phyloP scores from a whole-genome alignment of 64 coral and sea anemone genomes.

The Actinia equina region DNA sequence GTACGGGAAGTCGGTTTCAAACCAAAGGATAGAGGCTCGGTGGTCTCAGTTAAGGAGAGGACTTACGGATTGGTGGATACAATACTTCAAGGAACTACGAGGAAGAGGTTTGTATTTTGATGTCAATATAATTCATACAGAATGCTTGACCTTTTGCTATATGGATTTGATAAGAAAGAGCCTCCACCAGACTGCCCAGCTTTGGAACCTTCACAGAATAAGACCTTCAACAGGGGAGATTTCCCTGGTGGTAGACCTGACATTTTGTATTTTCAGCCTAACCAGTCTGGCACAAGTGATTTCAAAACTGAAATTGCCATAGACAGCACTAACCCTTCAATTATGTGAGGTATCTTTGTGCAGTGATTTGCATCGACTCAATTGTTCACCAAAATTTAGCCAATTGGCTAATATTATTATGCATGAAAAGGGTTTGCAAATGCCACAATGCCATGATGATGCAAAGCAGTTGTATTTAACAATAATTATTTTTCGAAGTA shows the following conservation, averaged over 20 bases:
- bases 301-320: constrained; percentile 27
- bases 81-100: constrained; percentile 28
- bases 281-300: constrained; percentile 12
- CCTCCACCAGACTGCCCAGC: constrained; percentile 16
- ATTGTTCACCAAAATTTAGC: constrained; percentile 31
- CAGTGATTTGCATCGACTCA: background rate
- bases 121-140: constrained; percentile 29
- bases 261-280: constrained; percentile 4
- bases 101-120: constrained; percentile 45
- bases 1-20: constrained; percentile 25
- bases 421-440: too few species aligned
- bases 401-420: too few species aligned
- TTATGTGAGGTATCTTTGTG: too few species aligned
- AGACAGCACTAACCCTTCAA: too few species aligned
- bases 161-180: constrained; percentile 10
- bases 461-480: too few species aligned
- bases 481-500: too few species aligned
- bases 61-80: constrained; percentile 24
- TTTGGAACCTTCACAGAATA: constrained; percentile 26
- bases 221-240: constrained; percentile 11
- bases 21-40: constrained; percentile 40
- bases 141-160: constrained; percentile 31
- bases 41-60: background rate
- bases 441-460: too few species aligned
- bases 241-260: constrained; percentile 15